Evolutionary conservation across 2,888 invertebrate genomes (phyloP), one percentile per base, ranked within the genome.

Genomic region (Drosophila greeni): DNA sequence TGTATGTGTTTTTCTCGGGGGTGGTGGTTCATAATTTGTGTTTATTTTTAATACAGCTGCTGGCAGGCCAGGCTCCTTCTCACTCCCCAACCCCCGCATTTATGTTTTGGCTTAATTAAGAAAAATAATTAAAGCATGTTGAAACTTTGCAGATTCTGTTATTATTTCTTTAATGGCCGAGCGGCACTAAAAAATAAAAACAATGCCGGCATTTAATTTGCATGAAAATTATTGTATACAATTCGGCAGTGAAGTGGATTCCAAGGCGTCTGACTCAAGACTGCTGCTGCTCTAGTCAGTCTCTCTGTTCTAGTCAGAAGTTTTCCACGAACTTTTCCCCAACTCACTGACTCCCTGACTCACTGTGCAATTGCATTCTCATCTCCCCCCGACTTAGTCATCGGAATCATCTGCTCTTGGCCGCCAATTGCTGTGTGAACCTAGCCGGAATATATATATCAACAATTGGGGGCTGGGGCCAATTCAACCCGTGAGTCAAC

Each of bases 391-490:
- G 52, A 66, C 58, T 75, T 76, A 82, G 58, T 76, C 76, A 84
- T 77, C 72, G 36, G 23, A 11, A 23, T 18, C 47, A 62, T 70
- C 69, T 70, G 61, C 54, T 75, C 47, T 40, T 51, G 34, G 64
- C 51, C 60, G 47, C 61, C 67, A 80, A 85, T 77, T 80, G 70
- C 66, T 85, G 70, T 85, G 82, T 65, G 85, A 85, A 75, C 69
- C 68, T 59, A 67, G 54, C 49, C 52, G 62, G 45, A 56, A 58
- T 20, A 58, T 42, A 58, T 20, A 58, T 42, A 47, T 40, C 69
- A 52, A 62, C 69, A 77, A 66, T 73, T 80, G 72, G 66, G 64
- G 54, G 59, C 43, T 24, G 66, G 64, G 54, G 59, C 43, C 29
- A 43, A 43, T 43, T 43, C 43, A 24, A 45, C 59, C 62, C 61